Conservation (phyloP, 2,113 vertebrate genomes). For the Coracopsis vasa region DNA sequence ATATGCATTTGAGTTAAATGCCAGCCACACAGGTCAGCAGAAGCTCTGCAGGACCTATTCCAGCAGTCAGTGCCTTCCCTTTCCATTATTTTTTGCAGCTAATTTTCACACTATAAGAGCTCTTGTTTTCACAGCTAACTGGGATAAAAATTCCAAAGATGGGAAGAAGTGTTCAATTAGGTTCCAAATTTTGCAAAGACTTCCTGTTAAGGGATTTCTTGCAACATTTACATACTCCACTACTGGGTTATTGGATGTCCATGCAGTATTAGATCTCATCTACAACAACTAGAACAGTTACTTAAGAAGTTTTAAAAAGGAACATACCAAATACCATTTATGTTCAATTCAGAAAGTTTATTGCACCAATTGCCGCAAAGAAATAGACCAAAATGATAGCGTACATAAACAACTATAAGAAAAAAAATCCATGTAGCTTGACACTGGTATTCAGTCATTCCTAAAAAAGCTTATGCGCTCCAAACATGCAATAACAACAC, state of each 20-base stretch:
- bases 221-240: not conserved
- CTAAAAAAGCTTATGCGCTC: slow-evolving; percentile 57
- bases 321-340: slow-evolving; percentile 17
- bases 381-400: slow-evolving; percentile 69
- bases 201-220: not conserved
- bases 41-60: not conserved
- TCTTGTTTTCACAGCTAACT: not conserved
- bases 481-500: slow-evolving; percentile 62
- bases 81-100: not conserved
- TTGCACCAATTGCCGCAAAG: slow-evolving; percentile 80
- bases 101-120: not conserved
- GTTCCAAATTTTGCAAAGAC: not conserved
- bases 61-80: not conserved
- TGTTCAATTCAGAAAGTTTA: slow-evolving; percentile 74
- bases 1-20: not conserved
- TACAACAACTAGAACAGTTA: not conserved
- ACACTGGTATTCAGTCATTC: slow-evolving; percentile 62
- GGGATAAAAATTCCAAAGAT: not conserved
- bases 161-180: not conserved
- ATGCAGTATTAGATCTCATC: accelerated
- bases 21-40: not conserved
- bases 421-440: slow-evolving; percentile 55
- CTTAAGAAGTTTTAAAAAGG: not conserved
- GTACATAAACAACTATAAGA: slow-evolving; percentile 58
- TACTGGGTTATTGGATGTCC: accelerated